Percentiles rank a stretch among this genome's conserved stretches.
Evolutionary conservation across 2,888 invertebrate genomes (phyloP).

Genomic region (Zygothrica quintamaculata): DNA sequence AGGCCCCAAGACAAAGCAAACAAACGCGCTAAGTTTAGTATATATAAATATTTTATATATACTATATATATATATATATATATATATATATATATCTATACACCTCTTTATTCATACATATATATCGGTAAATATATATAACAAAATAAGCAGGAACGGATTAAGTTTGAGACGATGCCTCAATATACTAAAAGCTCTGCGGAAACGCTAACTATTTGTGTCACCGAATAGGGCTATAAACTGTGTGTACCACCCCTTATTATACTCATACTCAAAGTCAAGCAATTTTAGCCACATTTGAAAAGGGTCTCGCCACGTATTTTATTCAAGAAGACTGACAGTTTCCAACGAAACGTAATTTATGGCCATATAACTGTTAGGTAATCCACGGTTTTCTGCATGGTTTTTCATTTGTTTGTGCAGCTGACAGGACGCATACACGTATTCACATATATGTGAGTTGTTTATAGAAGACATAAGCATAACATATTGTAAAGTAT

Average conservation of each 20-base stretch:
- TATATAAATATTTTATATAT: neutral
- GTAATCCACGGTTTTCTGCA: conserved; percentile 21
- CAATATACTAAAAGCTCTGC: too few relatives aligned
- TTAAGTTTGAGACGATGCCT: neutral
- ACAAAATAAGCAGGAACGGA: neutral
- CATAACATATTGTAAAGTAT: conserved; percentile 28
- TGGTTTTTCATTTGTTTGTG: conserved; percentile 43
- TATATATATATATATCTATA: conserved; percentile 20
- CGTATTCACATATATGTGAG: conserved; percentile 1
- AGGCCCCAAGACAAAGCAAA: conserved; percentile 42
- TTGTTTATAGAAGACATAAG: conserved; percentile 4
- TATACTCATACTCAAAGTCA: too few relatives aligned
- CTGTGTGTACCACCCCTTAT: too few relatives aligned
- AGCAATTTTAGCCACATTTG: too few relatives aligned
- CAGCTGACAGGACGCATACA: conserved; percentile 40
- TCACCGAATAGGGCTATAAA: too few relatives aligned
- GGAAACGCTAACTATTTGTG: too few relatives aligned
- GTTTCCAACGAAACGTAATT: neutral
- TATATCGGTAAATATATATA: conserved; percentile 6
- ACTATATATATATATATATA: neutral
- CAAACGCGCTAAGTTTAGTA: conserved; percentile 23
- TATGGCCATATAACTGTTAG: neutral
- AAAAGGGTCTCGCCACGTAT: too few relatives aligned
- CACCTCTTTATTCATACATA: neutral
- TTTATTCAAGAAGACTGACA: too few relatives aligned